These are phyloP conservation scores for Callimorpha dominula DNA, from an alignment of 2,888 invertebrate species.

Conservation along the genomic window DNA sequence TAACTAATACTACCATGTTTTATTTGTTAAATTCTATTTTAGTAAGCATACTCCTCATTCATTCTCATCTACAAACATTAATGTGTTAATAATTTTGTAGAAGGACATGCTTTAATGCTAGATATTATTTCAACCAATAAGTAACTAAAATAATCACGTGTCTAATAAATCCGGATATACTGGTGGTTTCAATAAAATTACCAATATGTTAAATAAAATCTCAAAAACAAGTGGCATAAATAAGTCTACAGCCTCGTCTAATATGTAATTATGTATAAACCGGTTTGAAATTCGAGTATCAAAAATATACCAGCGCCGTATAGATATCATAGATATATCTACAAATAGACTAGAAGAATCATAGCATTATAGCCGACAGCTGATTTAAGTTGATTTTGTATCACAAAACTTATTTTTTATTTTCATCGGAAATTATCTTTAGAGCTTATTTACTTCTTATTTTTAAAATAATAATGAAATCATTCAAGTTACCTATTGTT, in stretches of 20 bases:
- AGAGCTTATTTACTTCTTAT: background rate
- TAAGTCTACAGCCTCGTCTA: background rate
- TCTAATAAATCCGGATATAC: slow-evolving; percentile 4
- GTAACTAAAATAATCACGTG: background rate
- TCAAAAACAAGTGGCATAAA: slow-evolving; percentile 1
- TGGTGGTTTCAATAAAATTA: background rate
- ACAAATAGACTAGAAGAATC: background rate
- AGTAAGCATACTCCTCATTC: too few species aligned
- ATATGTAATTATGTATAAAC: slow-evolving; percentile 14
- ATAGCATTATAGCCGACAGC: background rate
- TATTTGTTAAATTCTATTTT: too few species aligned
- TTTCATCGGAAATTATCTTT: too few species aligned
- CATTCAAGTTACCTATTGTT: background rate
- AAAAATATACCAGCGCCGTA: slow-evolving; percentile 21
- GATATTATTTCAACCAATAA: background rate
- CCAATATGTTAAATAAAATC: background rate
- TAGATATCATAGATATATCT: slow-evolving; percentile 8
- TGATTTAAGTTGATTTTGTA: background rate
- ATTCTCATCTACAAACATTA: too few species aligned
- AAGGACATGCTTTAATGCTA: background rate
- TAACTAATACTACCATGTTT: too few species aligned
- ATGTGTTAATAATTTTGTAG: background rate
- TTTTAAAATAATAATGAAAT: background rate
- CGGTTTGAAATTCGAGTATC: slow-evolving; percentile 43
- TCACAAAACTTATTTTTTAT: too few species aligned